These are phyloP conservation scores for Globia sparganii DNA, from an alignment of 2,888 invertebrate species.

Conservation along the genomic window DNA sequence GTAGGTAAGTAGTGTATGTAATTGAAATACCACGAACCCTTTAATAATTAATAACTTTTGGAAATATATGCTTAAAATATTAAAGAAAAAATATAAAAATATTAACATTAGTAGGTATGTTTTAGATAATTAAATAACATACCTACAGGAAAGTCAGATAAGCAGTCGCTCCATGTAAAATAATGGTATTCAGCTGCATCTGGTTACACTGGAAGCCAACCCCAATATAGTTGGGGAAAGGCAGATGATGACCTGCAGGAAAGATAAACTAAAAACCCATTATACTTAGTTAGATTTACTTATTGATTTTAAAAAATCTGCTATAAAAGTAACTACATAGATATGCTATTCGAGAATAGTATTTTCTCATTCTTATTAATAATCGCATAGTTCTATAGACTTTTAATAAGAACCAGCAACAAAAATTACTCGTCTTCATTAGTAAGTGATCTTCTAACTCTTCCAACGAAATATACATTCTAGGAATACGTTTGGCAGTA, in stretches of 20 bases:
- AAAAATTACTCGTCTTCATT: slow-evolving; percentile 1
- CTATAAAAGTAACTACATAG: not conserved
- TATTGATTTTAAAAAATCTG: not conserved
- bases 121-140: not conserved
- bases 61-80: not conserved
- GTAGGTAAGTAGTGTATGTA: slow-evolving; percentile 1
- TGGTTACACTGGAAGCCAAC: no score
- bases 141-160: not conserved
- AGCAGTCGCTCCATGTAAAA: no score
- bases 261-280: not conserved
- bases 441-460: not conserved
- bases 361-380: not conserved
- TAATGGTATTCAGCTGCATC: no score
- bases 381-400: not conserved
- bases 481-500: slow-evolving; percentile 28
- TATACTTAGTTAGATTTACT: not conserved
- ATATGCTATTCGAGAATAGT: not conserved
- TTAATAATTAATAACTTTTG: not conserved
- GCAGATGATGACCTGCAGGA: no score
- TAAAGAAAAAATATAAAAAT: no score
- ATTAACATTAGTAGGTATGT: not conserved
- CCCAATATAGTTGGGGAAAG: no score
- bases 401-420: not conserved
- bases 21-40: slow-evolving; percentile 8
- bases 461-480: slow-evolving; percentile 21